A percentile compares a stretch with the other conserved stretches of the same genome.
Conservation (phyloP, 2,797 vertebrate species). For the Paguma larvata region DNA sequence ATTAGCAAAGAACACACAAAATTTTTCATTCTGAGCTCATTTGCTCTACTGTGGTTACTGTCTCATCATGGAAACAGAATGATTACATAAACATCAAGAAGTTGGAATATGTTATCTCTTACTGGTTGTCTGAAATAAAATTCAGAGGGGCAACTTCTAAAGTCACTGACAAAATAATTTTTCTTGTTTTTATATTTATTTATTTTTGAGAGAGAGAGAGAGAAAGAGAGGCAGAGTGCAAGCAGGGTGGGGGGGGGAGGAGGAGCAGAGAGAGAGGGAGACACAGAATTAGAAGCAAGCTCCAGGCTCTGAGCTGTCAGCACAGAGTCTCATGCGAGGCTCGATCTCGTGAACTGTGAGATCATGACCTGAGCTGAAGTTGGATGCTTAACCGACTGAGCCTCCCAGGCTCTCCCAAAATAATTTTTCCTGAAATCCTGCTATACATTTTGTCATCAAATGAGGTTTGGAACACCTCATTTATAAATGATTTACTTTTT, state of each 20-base stretch:
- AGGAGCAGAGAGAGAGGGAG: too few species aligned
- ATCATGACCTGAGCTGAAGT: too few species aligned
- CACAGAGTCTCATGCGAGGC: too few species aligned
- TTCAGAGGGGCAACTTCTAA: neutral
- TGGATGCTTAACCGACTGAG: too few species aligned
- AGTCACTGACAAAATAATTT: neutral
- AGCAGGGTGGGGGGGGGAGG: too few species aligned
- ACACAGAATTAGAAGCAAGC: too few species aligned
- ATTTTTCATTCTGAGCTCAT: neutral
- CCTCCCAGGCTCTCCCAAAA: too few species aligned
- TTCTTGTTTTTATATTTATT: neutral
- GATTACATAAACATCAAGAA: neutral
- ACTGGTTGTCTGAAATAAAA: neutral
- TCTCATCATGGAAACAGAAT: neutral
- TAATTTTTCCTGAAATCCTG: too few species aligned
- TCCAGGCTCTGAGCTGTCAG: too few species aligned
- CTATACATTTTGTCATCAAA: neutral
- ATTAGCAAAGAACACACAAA: neutral
- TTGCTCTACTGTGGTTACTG: neutral
- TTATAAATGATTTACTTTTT: slow-evolving; percentile 18
- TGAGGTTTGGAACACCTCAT: neutral
- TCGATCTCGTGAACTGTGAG: too few species aligned
- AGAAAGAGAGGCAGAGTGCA: too few species aligned
- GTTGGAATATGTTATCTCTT: neutral
- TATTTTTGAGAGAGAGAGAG: too few species aligned